A percentile compares a stretch with the other conserved stretches of the same genome.
These are phyloP conservation scores for cattle (Bos taurus) DNA, from an alignment of 2,113 vertebrate genomes.

Conservation along the genomic window ARS-UCD2.0 NC_037333.1:40639501-40640000, in stretches of 20 bases:
- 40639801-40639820: neutral
- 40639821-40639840: neutral
- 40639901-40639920: rapidly evolving
- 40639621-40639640: neutral
- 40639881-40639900: neutral
- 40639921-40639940: neutral
- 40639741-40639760: neutral
- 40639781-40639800: neutral
- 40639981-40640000: neutral
- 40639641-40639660: neutral
- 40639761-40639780: neutral
- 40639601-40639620: no score
- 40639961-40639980: neutral
- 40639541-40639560: neutral
- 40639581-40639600: neutral
- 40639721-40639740: neutral
- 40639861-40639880: neutral
- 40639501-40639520: no score
- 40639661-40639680: neutral
- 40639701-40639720: neutral
- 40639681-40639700: neutral
- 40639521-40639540: no score
- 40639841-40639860: neutral
- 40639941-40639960: neutral
- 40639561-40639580: neutral